Conservation (phyloP, 2,888 invertebrate species). For the Xestia sexstrigata region DNA sequence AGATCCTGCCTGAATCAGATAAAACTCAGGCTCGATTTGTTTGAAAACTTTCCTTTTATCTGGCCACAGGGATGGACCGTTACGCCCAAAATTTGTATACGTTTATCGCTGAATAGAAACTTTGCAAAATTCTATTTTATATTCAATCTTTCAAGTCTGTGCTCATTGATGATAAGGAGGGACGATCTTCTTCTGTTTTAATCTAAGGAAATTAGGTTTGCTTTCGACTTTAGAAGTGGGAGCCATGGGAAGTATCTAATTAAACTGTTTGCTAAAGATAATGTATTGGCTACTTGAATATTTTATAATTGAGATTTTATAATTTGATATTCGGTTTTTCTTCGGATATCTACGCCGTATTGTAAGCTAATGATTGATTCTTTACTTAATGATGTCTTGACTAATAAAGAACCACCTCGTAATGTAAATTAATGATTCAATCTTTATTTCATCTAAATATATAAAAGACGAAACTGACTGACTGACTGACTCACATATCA, state of each 20-base stretch:
- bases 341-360: neutral
- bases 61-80: conserved; percentile 69
- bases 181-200: conserved; percentile 64
- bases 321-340: neutral
- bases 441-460: neutral
- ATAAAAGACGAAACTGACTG: too few species aligned
- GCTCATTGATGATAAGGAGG: conserved; percentile 72
- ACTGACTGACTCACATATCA: too few species aligned
- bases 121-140: conserved; percentile 77
- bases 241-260: conserved; percentile 19
- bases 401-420: neutral
- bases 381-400: neutral
- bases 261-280: conserved; percentile 21
- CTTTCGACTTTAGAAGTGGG: conserved; percentile 38
- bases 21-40: conserved; percentile 77
- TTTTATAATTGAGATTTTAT: neutral
- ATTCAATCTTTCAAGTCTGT: conserved; percentile 77
- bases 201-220: conserved; percentile 65
- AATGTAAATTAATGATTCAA: neutral
- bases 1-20: conserved; percentile 75
- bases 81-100: conserved; percentile 78
- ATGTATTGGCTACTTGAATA: conserved; percentile 25
- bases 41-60: conserved; percentile 82
- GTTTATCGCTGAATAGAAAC: conserved; percentile 75
- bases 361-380: neutral